These are phyloP conservation scores for Sabatieria punctata DNA, from an alignment of 2,888 invertebrate genomes.

Conservation along the genomic window DNA sequence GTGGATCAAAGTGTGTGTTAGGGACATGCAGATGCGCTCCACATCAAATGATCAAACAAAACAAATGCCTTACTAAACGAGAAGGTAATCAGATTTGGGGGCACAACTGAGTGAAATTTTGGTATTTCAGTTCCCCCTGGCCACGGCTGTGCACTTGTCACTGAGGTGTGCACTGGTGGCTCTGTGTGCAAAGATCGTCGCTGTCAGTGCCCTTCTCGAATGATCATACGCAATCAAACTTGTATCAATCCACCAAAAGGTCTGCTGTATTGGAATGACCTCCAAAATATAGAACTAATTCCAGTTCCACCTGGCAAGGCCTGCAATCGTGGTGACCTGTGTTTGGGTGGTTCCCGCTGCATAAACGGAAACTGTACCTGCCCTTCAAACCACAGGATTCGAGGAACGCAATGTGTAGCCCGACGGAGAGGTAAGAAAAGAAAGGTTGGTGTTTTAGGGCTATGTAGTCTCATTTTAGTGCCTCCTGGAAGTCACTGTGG, in stretches of 20 bases:
- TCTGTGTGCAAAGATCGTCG: constrained; percentile 19
- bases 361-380: neutral
- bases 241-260: constrained; percentile 8
- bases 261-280: neutral
- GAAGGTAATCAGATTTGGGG: no score
- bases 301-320: constrained; percentile 19
- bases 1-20: neutral
- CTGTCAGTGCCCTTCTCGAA: constrained; percentile 18
- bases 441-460: no score
- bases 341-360: constrained; percentile 11
- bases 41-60: neutral
- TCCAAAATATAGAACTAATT: constrained; percentile 9
- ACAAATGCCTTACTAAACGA: no score
- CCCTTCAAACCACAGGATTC: neutral
- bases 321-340: constrained; percentile 10
- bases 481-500: no score
- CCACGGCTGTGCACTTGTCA: no score
- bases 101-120: no score
- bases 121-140: no score
- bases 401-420: neutral
- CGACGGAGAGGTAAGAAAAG: no score
- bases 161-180: constrained; percentile 21
- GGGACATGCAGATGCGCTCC: neutral
- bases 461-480: no score
- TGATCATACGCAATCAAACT: no score